Evolutionary conservation across 2,113 vertebrate species (phyloP).

Genomic region (Fulica atra): DNA sequence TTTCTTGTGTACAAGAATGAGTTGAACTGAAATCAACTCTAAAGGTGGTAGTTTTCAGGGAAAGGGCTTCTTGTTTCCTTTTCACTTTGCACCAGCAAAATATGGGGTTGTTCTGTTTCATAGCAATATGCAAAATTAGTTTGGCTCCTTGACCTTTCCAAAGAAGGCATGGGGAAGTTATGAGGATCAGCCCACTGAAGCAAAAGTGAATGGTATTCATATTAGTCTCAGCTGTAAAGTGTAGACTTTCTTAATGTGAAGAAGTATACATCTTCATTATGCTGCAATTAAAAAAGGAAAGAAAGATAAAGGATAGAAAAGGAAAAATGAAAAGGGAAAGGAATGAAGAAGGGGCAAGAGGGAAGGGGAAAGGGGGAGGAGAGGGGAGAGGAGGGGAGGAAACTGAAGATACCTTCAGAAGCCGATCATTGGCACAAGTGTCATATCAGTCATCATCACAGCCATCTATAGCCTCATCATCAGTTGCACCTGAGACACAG

Average conservation of each 20-base stretch:
- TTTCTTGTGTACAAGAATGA: neutral
- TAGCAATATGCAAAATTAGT: neutral
- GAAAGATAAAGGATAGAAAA: neutral
- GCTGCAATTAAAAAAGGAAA: neutral
- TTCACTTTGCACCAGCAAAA: fast-evolving
- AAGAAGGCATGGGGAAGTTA: neutral
- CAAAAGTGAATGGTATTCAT: neutral
- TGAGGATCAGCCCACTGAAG: neutral
- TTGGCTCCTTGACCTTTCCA: neutral
- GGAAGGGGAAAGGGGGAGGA: no score
- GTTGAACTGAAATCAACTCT: neutral
- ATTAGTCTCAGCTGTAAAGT: neutral
- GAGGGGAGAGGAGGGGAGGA: neutral
- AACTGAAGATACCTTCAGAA: neutral
- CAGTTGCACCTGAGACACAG: slow-evolving; percentile 1
- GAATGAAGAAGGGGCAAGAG: no score
- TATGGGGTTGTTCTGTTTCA: neutral
- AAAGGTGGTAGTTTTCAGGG: neutral
- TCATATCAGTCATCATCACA: slow-evolving; percentile 44
- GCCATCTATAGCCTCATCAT: neutral
- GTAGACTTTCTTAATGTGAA: neutral
- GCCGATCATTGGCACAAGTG: neutral
- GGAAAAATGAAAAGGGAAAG: no score
- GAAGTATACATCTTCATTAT: neutral
- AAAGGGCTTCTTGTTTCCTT: neutral